Conservation (phyloP, 2,888 invertebrate genomes). For the Helleia helle region DNA sequence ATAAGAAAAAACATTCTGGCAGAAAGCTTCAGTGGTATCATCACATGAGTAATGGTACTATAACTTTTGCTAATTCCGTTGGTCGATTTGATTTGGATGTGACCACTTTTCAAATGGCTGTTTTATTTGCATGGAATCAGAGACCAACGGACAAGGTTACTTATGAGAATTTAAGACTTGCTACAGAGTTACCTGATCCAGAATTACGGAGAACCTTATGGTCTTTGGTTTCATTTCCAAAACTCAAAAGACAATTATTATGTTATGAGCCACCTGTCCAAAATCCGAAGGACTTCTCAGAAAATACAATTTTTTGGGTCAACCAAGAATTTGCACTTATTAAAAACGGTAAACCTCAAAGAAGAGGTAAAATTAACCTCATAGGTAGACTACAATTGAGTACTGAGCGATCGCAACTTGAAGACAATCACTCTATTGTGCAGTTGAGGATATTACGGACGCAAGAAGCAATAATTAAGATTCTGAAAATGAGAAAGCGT, state of each 20-base stretch:
- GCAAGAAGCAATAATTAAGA: conserved; percentile 99
- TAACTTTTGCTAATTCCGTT: conserved; percentile 93
- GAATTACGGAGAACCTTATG: conserved; percentile 95
- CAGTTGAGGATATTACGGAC: conserved; percentile 94
- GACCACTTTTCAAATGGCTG: conserved; percentile 99
- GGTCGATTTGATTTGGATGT: conserved; percentile 98
- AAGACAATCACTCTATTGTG: conserved; percentile 99
- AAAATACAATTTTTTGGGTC: conserved; percentile 95
- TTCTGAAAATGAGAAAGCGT: conserved; percentile 97
- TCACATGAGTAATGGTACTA: conserved; percentile 99
- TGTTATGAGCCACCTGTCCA: conserved; percentile 85
- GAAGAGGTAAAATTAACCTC: conserved; percentile 95
- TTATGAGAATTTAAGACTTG: conserved; percentile 96
- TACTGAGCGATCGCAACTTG: conserved; percentile 95
- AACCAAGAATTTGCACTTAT: conserved; percentile 97
- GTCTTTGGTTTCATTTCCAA: conserved; percentile 97
- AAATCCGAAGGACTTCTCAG: conserved; percentile 94
- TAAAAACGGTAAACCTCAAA: conserved; percentile 96
- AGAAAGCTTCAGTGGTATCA: conserved; percentile 99
- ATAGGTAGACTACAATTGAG: conserved; percentile 96
- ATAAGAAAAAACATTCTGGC: conserved; percentile 97
- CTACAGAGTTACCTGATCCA: conserved; percentile 96
- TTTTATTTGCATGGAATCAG: conserved; percentile 99
- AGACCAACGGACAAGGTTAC: conserved; percentile 92
- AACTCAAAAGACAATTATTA: conserved; percentile 93